These are phyloP conservation scores for Psilopsiagon aymara DNA, from an alignment of 2,113 vertebrate genomes.

Conservation along the genomic window DNA sequence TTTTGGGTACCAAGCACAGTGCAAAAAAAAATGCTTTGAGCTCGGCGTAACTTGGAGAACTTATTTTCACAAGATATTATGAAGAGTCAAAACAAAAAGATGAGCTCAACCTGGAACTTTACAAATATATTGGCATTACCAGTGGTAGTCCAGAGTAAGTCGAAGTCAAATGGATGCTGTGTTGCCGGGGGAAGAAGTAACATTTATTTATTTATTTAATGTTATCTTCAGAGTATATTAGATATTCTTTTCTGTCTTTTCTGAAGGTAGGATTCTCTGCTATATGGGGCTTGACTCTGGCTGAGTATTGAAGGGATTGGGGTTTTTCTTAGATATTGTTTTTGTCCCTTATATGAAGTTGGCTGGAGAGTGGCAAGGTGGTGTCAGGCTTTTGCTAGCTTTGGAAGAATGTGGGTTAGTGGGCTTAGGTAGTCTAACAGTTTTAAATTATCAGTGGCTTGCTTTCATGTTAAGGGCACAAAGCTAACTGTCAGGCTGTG, in stretches of 20 bases:
- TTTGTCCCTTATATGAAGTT: not conserved
- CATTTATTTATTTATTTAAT: too few species aligned
- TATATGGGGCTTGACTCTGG: not conserved
- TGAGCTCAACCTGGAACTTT: not conserved
- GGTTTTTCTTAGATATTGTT: not conserved
- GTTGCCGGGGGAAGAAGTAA: not conserved
- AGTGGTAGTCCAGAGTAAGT: not conserved
- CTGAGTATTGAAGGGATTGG: not conserved
- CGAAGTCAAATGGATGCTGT: not conserved
- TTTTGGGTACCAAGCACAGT: not conserved
- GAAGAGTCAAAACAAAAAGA: not conserved
- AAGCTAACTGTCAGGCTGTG: not conserved
- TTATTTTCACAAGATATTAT: not conserved
- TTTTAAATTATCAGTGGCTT: not conserved
- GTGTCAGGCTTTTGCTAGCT: not conserved
- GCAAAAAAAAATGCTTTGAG: not conserved
- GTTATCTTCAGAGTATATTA: not conserved
- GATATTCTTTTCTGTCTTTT: not conserved
- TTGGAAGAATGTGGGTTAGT: not conserved
- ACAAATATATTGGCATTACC: not conserved
- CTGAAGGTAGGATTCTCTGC: not conserved
- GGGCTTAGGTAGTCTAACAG: not conserved
- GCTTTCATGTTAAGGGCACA: not conserved
- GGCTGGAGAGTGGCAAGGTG: not conserved
- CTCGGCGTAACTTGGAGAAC: not conserved